Evolutionary conservation across 2,888 invertebrate genomes (phyloP).

Genomic region (Tridacna crocea): DNA sequence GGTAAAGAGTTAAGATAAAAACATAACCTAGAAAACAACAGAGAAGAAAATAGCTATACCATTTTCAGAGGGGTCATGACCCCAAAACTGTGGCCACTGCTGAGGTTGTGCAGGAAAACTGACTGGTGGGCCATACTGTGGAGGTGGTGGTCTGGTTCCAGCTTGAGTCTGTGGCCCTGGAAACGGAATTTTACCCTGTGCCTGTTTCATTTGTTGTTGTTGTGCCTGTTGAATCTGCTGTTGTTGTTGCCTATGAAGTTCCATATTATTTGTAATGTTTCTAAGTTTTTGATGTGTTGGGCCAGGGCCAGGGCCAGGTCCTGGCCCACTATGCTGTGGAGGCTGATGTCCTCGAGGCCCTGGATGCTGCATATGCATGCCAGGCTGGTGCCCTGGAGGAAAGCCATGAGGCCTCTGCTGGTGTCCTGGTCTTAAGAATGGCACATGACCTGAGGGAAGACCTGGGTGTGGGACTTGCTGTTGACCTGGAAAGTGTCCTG

Average conservation of each 20-base stretch:
- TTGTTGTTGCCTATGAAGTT: conserved; percentile 37
- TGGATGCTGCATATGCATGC: conserved; percentile 33
- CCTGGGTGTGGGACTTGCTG: conserved; percentile 19
- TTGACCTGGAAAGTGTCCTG: conserved; percentile 9
- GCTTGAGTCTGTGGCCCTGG: conserved; percentile 18
- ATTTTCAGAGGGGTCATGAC: conserved; percentile 96
- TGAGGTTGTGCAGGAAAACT: conserved; percentile 42
- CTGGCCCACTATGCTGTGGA: conserved; percentile 25
- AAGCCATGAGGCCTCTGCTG: conserved; percentile 27
- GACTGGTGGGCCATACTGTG: conserved; percentile 53
- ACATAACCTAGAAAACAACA: background rate
- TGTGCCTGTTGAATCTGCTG: conserved; percentile 21
- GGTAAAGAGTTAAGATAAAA: too few species aligned
- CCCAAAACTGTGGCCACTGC: conserved; percentile 71
- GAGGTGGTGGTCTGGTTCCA: conserved; percentile 56
- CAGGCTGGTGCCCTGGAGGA: conserved; percentile 35
- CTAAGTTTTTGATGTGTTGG: conserved; percentile 47
- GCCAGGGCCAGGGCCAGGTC: conserved; percentile 21
- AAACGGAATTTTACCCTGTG: conserved; percentile 38
- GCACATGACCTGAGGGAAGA: conserved; percentile 15
- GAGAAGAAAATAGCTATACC: conserved; percentile 80
- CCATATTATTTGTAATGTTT: conserved; percentile 59
- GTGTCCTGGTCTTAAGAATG: conserved; percentile 30
- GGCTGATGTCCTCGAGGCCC: conserved; percentile 21
- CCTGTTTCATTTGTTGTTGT: conserved; percentile 36